phyloP scores from a whole-genome alignment of 2,888 invertebrate genomes.

The Sinelater perroti region DNA sequence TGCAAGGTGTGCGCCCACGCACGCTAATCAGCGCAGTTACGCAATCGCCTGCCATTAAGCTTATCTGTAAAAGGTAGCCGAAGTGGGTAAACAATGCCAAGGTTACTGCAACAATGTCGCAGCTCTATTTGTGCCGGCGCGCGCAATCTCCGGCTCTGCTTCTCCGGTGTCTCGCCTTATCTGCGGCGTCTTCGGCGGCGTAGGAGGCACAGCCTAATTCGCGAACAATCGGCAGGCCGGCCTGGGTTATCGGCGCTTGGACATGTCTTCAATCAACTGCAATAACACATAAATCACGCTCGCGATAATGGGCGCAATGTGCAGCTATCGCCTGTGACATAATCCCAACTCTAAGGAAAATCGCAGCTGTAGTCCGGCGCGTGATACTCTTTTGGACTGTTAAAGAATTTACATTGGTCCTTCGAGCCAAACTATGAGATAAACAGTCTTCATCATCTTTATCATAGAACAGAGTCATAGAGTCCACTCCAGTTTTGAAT shows the following conservation, averaged over 20 bases:
- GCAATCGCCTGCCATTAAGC: constrained; percentile 2
- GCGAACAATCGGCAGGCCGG: constrained; percentile 1
- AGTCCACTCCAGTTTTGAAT: no score
- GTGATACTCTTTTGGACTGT: no score
- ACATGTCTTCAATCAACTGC: constrained; percentile 3
- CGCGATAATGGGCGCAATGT: background rate
- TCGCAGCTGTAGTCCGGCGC: no score
- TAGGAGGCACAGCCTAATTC: constrained; percentile 15
- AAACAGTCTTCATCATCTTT: no score
- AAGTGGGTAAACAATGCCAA: constrained; percentile 27
- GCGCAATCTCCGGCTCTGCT: no score
- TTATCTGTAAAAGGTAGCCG: constrained; percentile 15
- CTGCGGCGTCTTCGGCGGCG: no score
- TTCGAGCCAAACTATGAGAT: no score
- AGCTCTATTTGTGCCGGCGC: no score
- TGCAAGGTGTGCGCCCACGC: background rate
- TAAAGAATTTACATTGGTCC: no score
- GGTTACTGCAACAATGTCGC: constrained; percentile 22
- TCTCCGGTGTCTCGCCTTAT: no score
- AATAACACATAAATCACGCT: background rate
- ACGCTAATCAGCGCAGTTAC: background rate
- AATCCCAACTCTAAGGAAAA: no score
- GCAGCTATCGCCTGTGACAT: background rate
- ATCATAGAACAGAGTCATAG: no score
- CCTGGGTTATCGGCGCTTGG: constrained; percentile 8